Conservation (phyloP, 2,888 invertebrate genomes). For the Rhagium mordax region DNA sequence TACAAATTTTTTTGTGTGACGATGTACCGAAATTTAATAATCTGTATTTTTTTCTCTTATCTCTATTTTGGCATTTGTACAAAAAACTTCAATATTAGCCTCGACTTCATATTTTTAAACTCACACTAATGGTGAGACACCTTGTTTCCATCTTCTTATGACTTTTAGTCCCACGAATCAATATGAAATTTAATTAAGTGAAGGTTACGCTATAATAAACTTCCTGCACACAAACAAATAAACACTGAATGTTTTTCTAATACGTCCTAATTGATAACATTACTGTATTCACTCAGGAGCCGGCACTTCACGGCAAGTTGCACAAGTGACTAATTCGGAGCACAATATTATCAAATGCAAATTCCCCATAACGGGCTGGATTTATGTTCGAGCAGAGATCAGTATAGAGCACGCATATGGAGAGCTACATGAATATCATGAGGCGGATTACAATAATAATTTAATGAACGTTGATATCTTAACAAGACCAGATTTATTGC, state of each 20-base stretch:
- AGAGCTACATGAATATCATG: constrained; percentile 25
- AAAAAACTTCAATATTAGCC: too few relatives aligned
- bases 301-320: constrained; percentile 23
- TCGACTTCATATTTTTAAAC: too few relatives aligned
- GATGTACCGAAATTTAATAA: too few relatives aligned
- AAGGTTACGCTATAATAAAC: too few relatives aligned
- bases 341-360: constrained; percentile 31
- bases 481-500: constrained; percentile 27
- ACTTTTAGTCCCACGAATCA: too few relatives aligned
- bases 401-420: constrained; percentile 28
- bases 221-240: background rate
- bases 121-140: too few relatives aligned
- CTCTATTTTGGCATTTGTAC: too few relatives aligned
- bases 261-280: constrained; percentile 2
- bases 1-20: too few relatives aligned
- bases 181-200: too few relatives aligned
- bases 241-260: background rate
- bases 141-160: too few relatives aligned
- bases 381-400: constrained; percentile 29
- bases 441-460: constrained; percentile 30
- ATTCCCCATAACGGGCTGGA: constrained; percentile 17
- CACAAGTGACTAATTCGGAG: constrained; percentile 35
- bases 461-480: constrained; percentile 35
- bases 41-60: too few relatives aligned
- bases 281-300: constrained; percentile 16